These are phyloP conservation scores for Chaunax sp. DNA, from an alignment of 2,797 vertebrate species.

Conservation along the genomic window DNA sequence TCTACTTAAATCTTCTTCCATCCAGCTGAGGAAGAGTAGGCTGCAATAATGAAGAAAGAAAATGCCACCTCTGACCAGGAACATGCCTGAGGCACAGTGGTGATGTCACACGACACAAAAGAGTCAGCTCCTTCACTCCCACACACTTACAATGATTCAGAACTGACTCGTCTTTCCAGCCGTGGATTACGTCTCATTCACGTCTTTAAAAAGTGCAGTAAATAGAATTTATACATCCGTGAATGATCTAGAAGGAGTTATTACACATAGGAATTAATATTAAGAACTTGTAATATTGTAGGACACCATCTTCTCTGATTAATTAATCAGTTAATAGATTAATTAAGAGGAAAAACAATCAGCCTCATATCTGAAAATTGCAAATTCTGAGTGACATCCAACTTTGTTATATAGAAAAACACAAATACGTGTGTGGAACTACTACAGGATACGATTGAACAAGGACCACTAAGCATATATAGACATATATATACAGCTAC, in stretches of 20 bases:
- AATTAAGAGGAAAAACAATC: too few species aligned
- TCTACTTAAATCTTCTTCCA: slow-evolving; percentile 74
- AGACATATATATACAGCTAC: too few species aligned
- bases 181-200: not conserved
- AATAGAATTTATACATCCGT: slow-evolving; percentile 20
- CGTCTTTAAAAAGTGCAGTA: slow-evolving; percentile 15
- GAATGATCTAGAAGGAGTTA: not conserved
- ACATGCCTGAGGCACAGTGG: slow-evolving; percentile 55
- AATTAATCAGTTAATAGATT: too few species aligned
- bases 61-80: slow-evolving; percentile 74
- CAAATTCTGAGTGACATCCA: too few species aligned
- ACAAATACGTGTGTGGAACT: too few species aligned
- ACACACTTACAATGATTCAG: slow-evolving; percentile 33
- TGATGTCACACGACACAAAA: slow-evolving; percentile 45
- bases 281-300: too few species aligned
- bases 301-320: too few species aligned
- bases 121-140: slow-evolving; percentile 44
- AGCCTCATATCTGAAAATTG: too few species aligned
- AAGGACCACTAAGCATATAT: too few species aligned
- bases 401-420: too few species aligned
- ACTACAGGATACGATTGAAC: too few species aligned
- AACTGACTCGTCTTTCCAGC: slow-evolving; percentile 3
- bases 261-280: too few species aligned
- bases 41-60: slow-evolving; percentile 69
- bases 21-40: slow-evolving; percentile 69